phyloP scores from a whole-genome alignment of 1,140 invertebrate genomes.

The Brachionus sp. region DNA sequence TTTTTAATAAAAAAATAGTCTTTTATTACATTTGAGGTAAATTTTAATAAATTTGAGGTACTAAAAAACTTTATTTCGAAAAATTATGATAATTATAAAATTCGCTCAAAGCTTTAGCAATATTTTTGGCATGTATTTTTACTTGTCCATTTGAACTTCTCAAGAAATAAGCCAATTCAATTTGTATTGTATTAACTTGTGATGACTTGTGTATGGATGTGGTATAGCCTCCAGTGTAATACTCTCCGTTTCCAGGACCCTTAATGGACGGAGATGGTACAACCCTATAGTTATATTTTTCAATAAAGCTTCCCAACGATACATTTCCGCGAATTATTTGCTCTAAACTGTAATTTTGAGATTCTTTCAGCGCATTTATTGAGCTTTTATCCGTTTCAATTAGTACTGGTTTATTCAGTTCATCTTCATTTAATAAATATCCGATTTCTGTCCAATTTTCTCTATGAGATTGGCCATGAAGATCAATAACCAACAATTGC shows the following conservation, averaged over 20 bases:
- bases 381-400: not conserved
- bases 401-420: not conserved
- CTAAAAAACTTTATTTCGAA: no score
- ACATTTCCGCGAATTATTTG: not conserved
- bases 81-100: constrained; percentile 31
- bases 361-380: not conserved
- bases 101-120: constrained; percentile 25
- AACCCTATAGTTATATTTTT: not conserved
- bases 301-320: not conserved
- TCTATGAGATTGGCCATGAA: constrained; percentile 47
- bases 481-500: constrained; percentile 45
- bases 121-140: not conserved
- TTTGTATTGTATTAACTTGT: not conserved
- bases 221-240: constrained; percentile 44
- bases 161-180: not conserved
- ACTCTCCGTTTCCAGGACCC: constrained; percentile 27
- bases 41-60: no score
- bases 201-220: not conserved
- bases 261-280: constrained; percentile 47
- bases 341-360: not conserved
- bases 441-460: constrained; percentile 47
- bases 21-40: no score
- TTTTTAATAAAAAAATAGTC: no score
- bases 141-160: not conserved
- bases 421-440: not conserved